Percentiles rank a stretch among this genome's conserved stretches.
Evolutionary conservation across 2,113 vertebrate species (phyloP).

Genomic region (Epinephelus cyanopodus): DNA sequence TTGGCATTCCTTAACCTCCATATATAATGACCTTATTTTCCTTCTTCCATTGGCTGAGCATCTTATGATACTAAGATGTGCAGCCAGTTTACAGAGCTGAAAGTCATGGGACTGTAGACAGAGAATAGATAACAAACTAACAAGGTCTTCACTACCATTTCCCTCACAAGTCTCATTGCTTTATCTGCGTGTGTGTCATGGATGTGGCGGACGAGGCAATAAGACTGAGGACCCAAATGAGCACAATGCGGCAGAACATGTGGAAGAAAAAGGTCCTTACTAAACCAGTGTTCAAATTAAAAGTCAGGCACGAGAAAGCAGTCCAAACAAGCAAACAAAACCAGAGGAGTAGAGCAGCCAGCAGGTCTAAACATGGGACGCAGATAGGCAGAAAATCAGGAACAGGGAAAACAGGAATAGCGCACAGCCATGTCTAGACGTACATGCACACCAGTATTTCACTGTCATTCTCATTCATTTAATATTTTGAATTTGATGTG

Average conservation of each 20-base stretch:
- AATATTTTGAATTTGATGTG: too few species aligned
- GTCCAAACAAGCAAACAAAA: neutral
- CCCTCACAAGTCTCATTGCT: slow-evolving; percentile 32
- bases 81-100: slow-evolving; percentile 17
- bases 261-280: neutral
- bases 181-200: slow-evolving; percentile 38
- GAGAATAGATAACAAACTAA: slow-evolving; percentile 15
- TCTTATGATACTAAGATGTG: neutral
- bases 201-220: neutral
- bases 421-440: neutral
- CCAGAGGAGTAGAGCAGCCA: neutral
- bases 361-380: neutral
- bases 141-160: slow-evolving; percentile 6
- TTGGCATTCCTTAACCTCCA: neutral
- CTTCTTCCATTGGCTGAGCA: neutral
- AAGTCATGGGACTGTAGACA: slow-evolving; percentile 27
- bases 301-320: neutral
- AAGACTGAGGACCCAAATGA: neutral
- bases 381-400: neutral
- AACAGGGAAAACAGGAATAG: neutral
- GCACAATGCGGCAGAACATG: neutral
- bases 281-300: neutral
- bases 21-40: neutral
- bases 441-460: too few species aligned
- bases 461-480: too few species aligned